These are phyloP conservation scores for Cliona cf. orientalis DNA, from an alignment of 37 sponge, comb jelly and placozoan species.

Conservation along the genomic window DNA sequence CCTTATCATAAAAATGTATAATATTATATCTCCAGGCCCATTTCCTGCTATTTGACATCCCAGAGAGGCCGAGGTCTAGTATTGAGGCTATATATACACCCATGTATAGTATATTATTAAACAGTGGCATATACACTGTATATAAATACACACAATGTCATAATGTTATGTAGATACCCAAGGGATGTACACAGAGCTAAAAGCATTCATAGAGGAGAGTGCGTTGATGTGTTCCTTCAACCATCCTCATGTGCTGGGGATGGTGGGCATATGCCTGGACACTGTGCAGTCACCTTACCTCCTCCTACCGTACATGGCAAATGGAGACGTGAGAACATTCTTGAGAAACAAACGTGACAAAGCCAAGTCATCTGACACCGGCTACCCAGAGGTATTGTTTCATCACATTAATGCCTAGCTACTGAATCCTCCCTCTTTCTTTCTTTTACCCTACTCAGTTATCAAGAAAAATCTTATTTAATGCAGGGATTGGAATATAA, in stretches of 20 bases:
- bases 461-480: too few species aligned
- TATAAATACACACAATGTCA: neutral
- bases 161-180: neutral
- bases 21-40: too few species aligned
- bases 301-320: slow-evolving; percentile 45
- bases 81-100: too few species aligned
- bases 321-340: slow-evolving; percentile 50
- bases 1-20: too few species aligned
- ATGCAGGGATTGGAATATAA: slow-evolving; percentile 13
- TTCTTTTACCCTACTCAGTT: too few species aligned
- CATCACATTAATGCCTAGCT: neutral
- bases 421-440: neutral
- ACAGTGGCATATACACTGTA: neutral
- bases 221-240: slow-evolving; percentile 39
- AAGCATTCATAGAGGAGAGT: slow-evolving; percentile 44
- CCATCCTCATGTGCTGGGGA: slow-evolving; percentile 48
- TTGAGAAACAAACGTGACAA: slow-evolving; percentile 29
- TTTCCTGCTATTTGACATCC: too few species aligned
- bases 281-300: slow-evolving; percentile 38
- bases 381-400: slow-evolving; percentile 18
- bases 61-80: too few species aligned
- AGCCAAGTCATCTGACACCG: slow-evolving; percentile 8
- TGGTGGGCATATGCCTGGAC: slow-evolving; percentile 53
- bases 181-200: slow-evolving; percentile 25
- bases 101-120: neutral